Conservation (phyloP, 2,888 invertebrate species). For the Conus canariensis region DNA sequence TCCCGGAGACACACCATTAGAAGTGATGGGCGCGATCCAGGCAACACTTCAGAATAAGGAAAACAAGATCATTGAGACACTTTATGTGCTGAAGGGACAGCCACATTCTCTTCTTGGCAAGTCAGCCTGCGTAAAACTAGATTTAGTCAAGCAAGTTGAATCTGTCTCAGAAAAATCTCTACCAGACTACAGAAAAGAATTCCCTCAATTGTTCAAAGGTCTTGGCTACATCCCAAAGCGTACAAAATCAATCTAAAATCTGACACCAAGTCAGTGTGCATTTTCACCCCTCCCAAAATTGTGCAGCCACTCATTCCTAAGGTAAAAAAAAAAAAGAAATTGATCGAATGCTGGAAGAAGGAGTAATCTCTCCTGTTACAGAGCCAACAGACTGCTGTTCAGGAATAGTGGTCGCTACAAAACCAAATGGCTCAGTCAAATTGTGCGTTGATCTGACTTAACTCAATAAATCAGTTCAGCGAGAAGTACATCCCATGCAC, state of each 20-base stretch:
- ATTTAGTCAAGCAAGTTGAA: background rate
- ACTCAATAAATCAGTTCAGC: conserved; percentile 21
- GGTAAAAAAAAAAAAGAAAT: conserved; percentile 16
- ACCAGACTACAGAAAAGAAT: background rate
- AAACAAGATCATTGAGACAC: background rate
- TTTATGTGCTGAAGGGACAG: background rate
- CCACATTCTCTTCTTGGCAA: background rate
- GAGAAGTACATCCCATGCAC: background rate
- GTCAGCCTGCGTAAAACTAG: conserved; percentile 4
- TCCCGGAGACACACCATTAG: background rate
- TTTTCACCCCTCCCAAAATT: conserved; percentile 66
- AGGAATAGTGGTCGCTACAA: conserved; percentile 63
- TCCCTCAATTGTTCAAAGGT: conserved; percentile 22
- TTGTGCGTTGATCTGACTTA: conserved; percentile 47
- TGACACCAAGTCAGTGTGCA: conserved; percentile 60
- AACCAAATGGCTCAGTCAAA: conserved; percentile 50
- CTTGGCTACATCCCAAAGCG: conserved; percentile 24
- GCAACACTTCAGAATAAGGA: background rate
- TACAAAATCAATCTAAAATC: conserved; percentile 37
- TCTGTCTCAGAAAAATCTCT: background rate
- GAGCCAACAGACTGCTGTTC: conserved; percentile 60
- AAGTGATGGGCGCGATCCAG: conserved; percentile 5
- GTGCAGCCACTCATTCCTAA: conserved; percentile 66
- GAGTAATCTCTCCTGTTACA: conserved; percentile 59
- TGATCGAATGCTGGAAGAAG: background rate